phyloP scores from a whole-genome alignment of 2,888 invertebrate species.

The Papilio elwesi region DNA sequence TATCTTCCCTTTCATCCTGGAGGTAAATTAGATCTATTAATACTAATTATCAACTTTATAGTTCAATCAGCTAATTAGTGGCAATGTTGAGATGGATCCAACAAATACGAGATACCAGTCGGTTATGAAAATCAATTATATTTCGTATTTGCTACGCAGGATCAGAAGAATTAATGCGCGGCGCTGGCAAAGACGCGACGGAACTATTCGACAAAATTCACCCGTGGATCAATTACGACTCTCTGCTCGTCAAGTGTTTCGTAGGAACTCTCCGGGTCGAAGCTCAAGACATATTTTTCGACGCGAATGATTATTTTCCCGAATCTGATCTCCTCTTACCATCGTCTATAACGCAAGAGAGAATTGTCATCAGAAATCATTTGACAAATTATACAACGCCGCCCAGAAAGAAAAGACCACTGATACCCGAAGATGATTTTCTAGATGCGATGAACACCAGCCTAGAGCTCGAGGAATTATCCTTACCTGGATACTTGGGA shows the following conservation, averaged over 20 bases:
- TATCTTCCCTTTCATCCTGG: conserved; percentile 99
- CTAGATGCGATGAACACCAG: conserved; percentile 5
- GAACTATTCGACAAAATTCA: conserved; percentile 96
- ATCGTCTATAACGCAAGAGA: conserved; percentile 12
- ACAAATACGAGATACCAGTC: not conserved
- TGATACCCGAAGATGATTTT: conserved; percentile 16
- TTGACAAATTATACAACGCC: conserved; percentile 28
- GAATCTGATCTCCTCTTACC: conserved; percentile 36
- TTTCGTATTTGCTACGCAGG: conserved; percentile 62
- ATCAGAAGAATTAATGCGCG: conserved; percentile 94
- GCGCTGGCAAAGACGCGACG: conserved; percentile 96
- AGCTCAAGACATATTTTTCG: conserved; percentile 30
- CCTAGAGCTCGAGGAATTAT: conserved; percentile 25
- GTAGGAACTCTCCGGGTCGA: conserved; percentile 87
- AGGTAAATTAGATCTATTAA: conserved; percentile 77
- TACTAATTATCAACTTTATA: too few relatives aligned
- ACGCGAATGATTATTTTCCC: conserved; percentile 38
- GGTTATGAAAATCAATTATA: not conserved
- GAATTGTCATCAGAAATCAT: conserved; percentile 18
- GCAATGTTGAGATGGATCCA: not conserved
- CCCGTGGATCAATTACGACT: conserved; percentile 98
- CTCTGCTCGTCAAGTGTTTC: conserved; percentile 94
- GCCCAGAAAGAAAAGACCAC: conserved; percentile 23
- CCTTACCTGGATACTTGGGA: conserved; percentile 31
- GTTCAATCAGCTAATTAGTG: not conserved